These are phyloP conservation scores for Zeus faber DNA, from an alignment of 2,113 vertebrate genomes.

Conservation along the genomic window DNA sequence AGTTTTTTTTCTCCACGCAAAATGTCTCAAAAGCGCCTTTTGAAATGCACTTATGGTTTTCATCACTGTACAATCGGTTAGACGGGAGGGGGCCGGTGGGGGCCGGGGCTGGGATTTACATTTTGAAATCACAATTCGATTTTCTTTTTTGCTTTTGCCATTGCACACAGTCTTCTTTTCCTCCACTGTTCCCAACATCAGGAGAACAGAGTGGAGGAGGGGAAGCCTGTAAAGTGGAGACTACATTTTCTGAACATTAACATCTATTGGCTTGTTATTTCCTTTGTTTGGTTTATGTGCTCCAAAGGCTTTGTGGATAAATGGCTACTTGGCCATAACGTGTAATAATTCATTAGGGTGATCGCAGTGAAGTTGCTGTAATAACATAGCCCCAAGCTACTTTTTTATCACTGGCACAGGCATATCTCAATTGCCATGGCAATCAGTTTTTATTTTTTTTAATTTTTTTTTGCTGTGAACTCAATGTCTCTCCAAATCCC, in stretches of 20 bases:
- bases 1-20: no score
- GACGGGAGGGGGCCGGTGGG: no score
- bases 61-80: no score
- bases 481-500: slow-evolving; percentile 65
- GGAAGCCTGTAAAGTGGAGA: slow-evolving; percentile 44
- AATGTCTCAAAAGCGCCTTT: no score
- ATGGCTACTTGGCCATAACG: not conserved
- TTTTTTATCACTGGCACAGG: slow-evolving; percentile 20
- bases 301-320: not conserved
- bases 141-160: slow-evolving; percentile 36
- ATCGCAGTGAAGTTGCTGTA: not conserved
- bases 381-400: not conserved
- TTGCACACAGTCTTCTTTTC: slow-evolving; percentile 36
- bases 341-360: not conserved
- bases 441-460: slow-evolving; percentile 19
- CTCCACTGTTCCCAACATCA: slow-evolving; percentile 45
- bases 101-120: no score
- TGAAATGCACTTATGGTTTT: no score
- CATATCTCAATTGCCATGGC: slow-evolving; percentile 43
- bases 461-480: slow-evolving; percentile 40
- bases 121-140: no score
- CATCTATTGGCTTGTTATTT: slow-evolving; percentile 14
- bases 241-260: slow-evolving; percentile 35
- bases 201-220: slow-evolving; percentile 61
- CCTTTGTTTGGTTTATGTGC: slow-evolving; percentile 8